phyloP scores from a whole-genome alignment of 2,113 vertebrate genomes.

The Paradisaea rubra region DNA sequence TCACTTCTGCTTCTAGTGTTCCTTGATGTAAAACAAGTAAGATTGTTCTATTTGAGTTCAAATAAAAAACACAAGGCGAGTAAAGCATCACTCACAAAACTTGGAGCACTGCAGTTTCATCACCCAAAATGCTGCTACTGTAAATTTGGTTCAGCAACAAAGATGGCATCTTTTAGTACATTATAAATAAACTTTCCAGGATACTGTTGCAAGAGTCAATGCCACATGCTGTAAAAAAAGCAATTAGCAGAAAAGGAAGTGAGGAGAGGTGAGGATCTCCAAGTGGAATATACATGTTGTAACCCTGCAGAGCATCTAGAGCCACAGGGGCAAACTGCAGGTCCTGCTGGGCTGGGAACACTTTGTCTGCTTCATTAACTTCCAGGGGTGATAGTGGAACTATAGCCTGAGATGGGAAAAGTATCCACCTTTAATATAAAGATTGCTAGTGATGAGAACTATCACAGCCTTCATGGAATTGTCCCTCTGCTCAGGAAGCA shows the following conservation, averaged over 20 bases:
- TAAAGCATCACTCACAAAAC: neutral
- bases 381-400: neutral
- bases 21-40: neutral
- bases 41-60: neutral
- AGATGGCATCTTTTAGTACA: neutral
- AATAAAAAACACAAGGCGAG: neutral
- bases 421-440: neutral
- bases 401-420: neutral
- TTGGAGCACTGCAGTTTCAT: neutral
- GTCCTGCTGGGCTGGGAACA: neutral
- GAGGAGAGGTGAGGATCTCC: neutral
- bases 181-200: constrained; percentile 26
- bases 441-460: neutral
- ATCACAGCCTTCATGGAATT: neutral
- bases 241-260: constrained; percentile 9
- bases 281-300: neutral
- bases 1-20: neutral
- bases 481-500: neutral
- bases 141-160: constrained; percentile 9
- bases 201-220: neutral
- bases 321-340: neutral
- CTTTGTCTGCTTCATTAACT: constrained; percentile 10
- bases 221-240: neutral
- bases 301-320: neutral
- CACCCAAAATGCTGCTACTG: neutral